Base-by-base conservation (phyloP, 2,113 vertebrate species). In the Micronycteris hirsuta region DNA sequence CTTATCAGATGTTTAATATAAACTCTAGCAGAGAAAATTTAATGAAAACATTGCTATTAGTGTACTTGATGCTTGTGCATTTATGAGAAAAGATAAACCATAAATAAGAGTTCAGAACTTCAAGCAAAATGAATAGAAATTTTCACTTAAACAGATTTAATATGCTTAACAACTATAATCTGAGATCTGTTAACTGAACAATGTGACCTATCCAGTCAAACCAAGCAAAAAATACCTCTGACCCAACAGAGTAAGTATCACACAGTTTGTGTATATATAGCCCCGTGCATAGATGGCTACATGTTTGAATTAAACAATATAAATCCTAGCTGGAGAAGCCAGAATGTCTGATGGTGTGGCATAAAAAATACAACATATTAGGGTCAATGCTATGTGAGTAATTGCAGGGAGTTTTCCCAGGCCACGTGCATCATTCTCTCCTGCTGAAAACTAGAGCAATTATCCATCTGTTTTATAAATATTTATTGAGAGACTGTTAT, bases 41-140 rank as follows among this genome's bases (percentile, higher is more conserved):
- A 95, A 82, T 86, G 15, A 97, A 91, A 88, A 56, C 10, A n/a
- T 65, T 7, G 47, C 41, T 71, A 17, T 76, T 93, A 91, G 22
- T 86, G 43, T 38, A 89, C 65, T 68, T 76, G 13, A 88, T 47
- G 24, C 26, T 71, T 28, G 0, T 82, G 83, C 77, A 85, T 20
- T 19, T 86, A 33, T 78, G 19, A 95, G 58, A 71, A 85, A 82
- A 86, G 33, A 89, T 31, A 70, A 28, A 77, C 16, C 38, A 45
- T 15, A 94, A 56, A 92, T 11, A 61, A 19, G 20, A 96, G n/a
- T 81, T 86, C 41, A 93, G 22, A 71, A 89, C 56, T 95, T 86
- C 58, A 96, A 89, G 31, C 10, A 91, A 89, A 93, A 88, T 52
- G 47, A 77, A 43, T 78, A 78, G 80, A 22, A 86, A 93, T 84